Evolutionary conservation across 2,797 vertebrate genomes (phyloP), one percentile per base, ranked within the genome.

Genomic region (Pagetopsis macropterus): DNA sequence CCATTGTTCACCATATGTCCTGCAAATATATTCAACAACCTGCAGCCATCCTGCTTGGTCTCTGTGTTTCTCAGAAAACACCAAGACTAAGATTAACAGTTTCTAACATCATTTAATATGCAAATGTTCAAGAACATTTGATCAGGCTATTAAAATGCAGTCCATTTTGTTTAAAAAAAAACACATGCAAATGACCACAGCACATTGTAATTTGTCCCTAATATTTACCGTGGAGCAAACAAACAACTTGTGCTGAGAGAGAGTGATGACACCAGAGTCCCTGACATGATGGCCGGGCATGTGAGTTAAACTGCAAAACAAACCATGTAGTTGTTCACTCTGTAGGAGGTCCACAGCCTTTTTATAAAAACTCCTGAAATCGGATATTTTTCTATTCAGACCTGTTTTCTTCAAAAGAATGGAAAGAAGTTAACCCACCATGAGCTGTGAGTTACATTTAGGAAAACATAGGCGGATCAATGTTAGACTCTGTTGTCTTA

Each of bases 111-210:
- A 9, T 12, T 8, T n/a, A 37, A 37, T 37, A 37, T 37, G 33
- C 33, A 37, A 19, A 19, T 61, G 21, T 44, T 3, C 33, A 9
- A 58, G 21, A 63, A 64, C 21, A 64, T 62, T 64, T 31, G 23
- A 55, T 52, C 11, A 62, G 45, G 13, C 6, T 51, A 46, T 70
- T 75, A 11, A 62, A 55, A 72, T 55, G 41, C 56, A 43, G 70
- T 14, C n/a, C 43, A 50, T 75, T 51, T 43, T 31, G 10, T 52
- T 46, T 19, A 6, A 44, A 44, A 21, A 21, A 54, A 54, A 74
- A 33, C 23, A 46, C 40, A 64, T 17, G 3, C 17, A 52, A n/a
- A 46, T 54, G n/a, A 37, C 37, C 14, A 31, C 45, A 40, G 45
- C 19, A 41, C 17, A 12, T 40, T 17, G 16, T 51, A 1, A 52